Evolutionary conservation across 2,797 vertebrate species (phyloP).

Genomic region (Pseudomugil gertrudae): DNA sequence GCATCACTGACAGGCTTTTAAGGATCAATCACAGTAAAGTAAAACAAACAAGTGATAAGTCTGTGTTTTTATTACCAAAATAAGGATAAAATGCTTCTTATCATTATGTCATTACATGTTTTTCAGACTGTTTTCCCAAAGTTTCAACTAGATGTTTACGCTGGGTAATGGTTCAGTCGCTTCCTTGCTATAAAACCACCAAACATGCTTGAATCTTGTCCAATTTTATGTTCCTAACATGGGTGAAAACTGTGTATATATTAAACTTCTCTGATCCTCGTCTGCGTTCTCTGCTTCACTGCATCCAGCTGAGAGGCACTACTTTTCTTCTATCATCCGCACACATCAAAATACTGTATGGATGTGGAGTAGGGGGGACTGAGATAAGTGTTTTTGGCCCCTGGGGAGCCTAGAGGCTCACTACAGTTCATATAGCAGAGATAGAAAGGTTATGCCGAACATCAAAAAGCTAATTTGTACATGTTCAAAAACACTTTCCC

Average conservation of each 20-base stretch:
- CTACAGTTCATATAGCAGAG: constrained; percentile 47
- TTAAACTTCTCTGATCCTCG: constrained; percentile 6
- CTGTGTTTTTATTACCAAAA: not conserved
- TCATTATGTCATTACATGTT: constrained; percentile 21
- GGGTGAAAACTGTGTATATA: not conserved
- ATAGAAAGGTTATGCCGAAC: constrained; percentile 44
- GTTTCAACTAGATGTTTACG: constrained; percentile 16
- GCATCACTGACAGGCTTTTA: too few relatives aligned
- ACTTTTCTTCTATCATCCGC: constrained; percentile 26
- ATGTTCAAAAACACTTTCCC: constrained; percentile 4
- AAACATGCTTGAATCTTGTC: constrained; percentile 6
- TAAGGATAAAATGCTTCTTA: not conserved
- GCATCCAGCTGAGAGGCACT: constrained; percentile 19
- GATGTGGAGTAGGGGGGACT: constrained; percentile 8
- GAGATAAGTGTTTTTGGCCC: constrained; percentile 57
- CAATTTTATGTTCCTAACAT: not conserved
- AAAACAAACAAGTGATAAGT: too few relatives aligned
- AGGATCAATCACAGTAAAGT: too few relatives aligned
- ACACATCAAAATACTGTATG: constrained; percentile 35
- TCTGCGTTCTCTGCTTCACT: constrained; percentile 4
- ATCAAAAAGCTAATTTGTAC: constrained; percentile 38
- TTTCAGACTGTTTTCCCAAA: not conserved
- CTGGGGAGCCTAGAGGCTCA: constrained; percentile 24
- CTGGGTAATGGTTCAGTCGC: constrained; percentile 13
- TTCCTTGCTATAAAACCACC: not conserved